These are phyloP conservation scores for Unio pictorum DNA, from an alignment of 2,888 invertebrate genomes.

Conservation along the genomic window DNA sequence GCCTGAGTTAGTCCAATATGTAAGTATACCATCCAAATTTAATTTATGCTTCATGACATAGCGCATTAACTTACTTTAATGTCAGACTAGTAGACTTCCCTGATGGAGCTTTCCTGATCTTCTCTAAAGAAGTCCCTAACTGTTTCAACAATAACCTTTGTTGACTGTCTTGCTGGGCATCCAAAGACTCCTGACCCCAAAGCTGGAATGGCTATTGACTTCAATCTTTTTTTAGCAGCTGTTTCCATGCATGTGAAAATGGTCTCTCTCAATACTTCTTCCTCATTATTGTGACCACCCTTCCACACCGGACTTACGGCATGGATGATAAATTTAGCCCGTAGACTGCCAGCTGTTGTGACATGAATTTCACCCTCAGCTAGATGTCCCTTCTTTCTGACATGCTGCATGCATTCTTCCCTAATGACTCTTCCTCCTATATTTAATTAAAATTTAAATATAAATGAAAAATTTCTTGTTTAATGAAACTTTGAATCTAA, in stretches of 20 bases:
- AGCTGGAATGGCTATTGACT: conserved; percentile 54
- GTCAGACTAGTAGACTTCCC: conserved; percentile 35
- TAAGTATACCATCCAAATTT: too few relatives aligned
- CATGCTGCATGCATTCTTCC: conserved; percentile 38
- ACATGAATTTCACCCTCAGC: conserved; percentile 28
- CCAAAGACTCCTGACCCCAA: conserved; percentile 44
- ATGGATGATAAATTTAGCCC: conserved; percentile 33
- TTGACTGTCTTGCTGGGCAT: conserved; percentile 15
- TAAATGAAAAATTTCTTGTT: too few relatives aligned
- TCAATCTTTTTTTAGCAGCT: conserved; percentile 11
- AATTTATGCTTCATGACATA: too few relatives aligned
- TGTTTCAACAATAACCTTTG: conserved; percentile 16
- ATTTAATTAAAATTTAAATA: too few relatives aligned
- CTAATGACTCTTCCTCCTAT: conserved; percentile 46
- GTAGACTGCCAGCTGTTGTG: conserved; percentile 23
- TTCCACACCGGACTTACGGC: conserved; percentile 38
- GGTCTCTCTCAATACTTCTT: conserved; percentile 22
- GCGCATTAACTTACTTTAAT: conserved; percentile 6
- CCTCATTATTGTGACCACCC: conserved; percentile 25
- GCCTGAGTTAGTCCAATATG: too few relatives aligned
- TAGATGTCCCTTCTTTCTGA: conserved; percentile 21
- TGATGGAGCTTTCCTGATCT: conserved; percentile 18
- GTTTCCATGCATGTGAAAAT: conserved; percentile 27
- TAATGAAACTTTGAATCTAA: too few relatives aligned
- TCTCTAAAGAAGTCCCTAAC: conserved; percentile 32